Conservation (phyloP, 2,888 invertebrate species). For the Scrobipalpa atriplicella region DNA sequence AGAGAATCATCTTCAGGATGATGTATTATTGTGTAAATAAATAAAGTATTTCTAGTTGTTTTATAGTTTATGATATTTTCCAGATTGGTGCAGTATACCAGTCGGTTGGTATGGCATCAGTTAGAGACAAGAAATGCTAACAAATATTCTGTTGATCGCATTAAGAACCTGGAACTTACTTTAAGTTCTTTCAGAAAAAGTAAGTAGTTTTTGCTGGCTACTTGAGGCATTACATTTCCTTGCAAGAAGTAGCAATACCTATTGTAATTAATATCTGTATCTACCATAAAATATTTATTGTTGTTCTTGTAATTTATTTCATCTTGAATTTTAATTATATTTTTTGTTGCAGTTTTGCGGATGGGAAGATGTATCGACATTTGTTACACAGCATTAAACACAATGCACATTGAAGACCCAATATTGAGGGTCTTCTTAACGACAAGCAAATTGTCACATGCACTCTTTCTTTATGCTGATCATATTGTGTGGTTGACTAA, state of each 20-base stretch:
- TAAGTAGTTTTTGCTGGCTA: conserved; percentile 64
- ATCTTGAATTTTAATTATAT: conserved; percentile 3
- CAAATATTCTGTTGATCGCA: conserved; percentile 86
- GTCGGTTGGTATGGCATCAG: conserved; percentile 91
- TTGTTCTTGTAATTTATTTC: too few relatives aligned
- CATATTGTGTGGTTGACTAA: conserved; percentile 93
- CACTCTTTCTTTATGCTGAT: conserved; percentile 91
- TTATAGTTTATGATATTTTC: conserved; percentile 40
- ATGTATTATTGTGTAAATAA: conserved; percentile 9
- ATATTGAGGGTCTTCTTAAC: conserved; percentile 88
- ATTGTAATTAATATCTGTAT: too few relatives aligned
- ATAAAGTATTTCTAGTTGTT: neutral
- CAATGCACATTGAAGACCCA: conserved; percentile 88
- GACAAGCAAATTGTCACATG: conserved; percentile 89
- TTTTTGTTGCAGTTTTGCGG: conserved; percentile 87
- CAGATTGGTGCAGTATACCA: conserved; percentile 92
- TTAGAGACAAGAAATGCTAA: conserved; percentile 84
- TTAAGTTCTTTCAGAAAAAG: conserved; percentile 94
- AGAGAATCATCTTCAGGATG: too few relatives aligned
- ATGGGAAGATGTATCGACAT: conserved; percentile 93
- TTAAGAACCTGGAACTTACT: conserved; percentile 91
- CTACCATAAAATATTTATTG: too few relatives aligned
- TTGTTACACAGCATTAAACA: conserved; percentile 88
- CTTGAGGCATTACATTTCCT: too few relatives aligned
- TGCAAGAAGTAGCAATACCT: too few relatives aligned